Conservation (phyloP, 2,888 invertebrate species). For the Caenorhabditis auriculariae region DNA sequence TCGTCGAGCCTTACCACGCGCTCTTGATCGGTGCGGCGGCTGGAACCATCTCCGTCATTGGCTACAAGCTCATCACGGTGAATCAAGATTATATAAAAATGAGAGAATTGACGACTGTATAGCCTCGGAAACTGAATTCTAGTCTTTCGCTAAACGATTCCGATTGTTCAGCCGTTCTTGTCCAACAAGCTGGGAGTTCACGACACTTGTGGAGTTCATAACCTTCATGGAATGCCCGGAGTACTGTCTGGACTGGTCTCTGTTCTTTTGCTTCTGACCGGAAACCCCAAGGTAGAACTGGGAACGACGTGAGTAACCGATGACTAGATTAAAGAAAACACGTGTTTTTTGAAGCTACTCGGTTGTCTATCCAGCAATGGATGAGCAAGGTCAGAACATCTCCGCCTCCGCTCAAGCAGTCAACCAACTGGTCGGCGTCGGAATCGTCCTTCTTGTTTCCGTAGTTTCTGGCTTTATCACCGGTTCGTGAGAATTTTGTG, state of each 20-base stretch:
- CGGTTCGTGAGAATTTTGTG: conserved; percentile 36
- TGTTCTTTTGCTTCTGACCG: conserved; percentile 30
- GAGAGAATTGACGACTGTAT: neutral
- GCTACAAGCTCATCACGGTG: conserved; percentile 54
- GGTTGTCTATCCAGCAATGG: conserved; percentile 44
- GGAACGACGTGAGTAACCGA: too few species aligned
- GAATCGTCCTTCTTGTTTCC: conserved; percentile 75
- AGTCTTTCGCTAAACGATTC: conserved; percentile 2
- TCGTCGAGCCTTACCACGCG: conserved; percentile 63
- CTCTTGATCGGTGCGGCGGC: conserved; percentile 60
- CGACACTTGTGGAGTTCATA: conserved; percentile 57
- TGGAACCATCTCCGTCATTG: conserved; percentile 59
- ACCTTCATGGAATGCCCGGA: conserved; percentile 57
- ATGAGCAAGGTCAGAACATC: conserved; percentile 49
- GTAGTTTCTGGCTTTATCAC: conserved; percentile 76
- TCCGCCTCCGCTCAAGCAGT: conserved; percentile 77
- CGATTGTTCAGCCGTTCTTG: conserved; percentile 73
- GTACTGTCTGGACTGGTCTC: conserved; percentile 44
- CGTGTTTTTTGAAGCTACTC: conserved; percentile 22
- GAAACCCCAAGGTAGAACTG: too few species aligned
- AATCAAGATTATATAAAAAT: neutral
- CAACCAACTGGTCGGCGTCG: conserved; percentile 77
- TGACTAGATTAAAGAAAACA: neutral
- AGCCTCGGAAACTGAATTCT: neutral
- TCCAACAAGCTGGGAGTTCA: conserved; percentile 75